Percentiles rank a stretch among this genome's conserved stretches.
Conservation (phyloP, 2,113 vertebrate genomes). For the Daubentonia madagascariensis region DNA sequence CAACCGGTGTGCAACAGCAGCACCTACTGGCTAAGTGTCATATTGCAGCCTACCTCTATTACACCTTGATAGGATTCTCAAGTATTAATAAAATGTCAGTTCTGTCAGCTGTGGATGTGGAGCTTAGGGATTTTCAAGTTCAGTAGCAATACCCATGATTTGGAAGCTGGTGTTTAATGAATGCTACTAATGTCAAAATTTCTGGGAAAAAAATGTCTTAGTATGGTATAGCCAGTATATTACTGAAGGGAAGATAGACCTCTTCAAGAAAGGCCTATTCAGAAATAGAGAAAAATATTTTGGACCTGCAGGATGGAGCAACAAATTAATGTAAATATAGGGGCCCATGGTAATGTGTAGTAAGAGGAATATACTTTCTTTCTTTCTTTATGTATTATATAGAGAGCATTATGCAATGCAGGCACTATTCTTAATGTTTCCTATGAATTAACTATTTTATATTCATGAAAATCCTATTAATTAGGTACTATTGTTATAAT, state of each 20-base stretch:
- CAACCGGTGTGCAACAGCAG: not conserved
- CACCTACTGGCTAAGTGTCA: not conserved
- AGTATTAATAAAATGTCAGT: not conserved
- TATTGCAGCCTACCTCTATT: not conserved
- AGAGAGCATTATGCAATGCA: not conserved
- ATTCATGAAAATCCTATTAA: not conserved
- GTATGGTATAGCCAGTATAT: not conserved
- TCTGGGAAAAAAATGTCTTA: not conserved
- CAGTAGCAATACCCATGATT: not conserved
- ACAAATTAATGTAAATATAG: not conserved
- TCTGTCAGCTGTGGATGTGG: not conserved
- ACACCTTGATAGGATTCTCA: not conserved
- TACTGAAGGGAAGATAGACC: not conserved
- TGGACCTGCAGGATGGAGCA: not conserved
- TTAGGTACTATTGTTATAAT: not conserved
- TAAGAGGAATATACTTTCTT: not conserved
- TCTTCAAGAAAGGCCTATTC: not conserved
- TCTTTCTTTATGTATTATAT: not conserved
- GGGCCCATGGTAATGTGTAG: not conserved
- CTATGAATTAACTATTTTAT: not conserved
- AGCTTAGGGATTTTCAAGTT: not conserved
- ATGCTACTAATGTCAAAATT: not conserved
- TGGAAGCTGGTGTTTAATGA: not conserved
- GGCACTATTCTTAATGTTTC: not conserved
- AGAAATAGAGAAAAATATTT: conserved; percentile 12